Evolutionary conservation across 2,797 vertebrate species (phyloP), one percentile per base, ranked within the genome.

Genomic region (Characodon lateralis): DNA sequence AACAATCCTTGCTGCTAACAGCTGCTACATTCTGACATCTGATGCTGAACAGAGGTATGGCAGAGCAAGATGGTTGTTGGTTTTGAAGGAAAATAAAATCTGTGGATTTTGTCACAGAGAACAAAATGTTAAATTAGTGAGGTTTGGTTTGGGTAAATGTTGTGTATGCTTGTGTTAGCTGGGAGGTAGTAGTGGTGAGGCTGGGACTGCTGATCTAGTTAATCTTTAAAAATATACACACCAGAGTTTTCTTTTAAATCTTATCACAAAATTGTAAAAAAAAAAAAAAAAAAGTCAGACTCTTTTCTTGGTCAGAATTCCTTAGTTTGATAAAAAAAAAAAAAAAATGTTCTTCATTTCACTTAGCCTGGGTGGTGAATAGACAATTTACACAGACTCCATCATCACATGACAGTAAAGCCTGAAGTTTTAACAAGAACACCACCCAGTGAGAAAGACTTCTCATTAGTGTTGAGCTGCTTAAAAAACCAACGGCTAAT

Each of bases 401-500:
- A n/a, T 80, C 81, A 85, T 46, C 74, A 78, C 75, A 79, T 83
- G 85, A 86, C 86, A 86, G 76, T 3, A 55, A 5, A 78, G 82
- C 74, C 79, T 75, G 46, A 76, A 80, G 81, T 89, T 89, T 89
- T 83, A 89, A 90, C 87, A 89, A 82, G 82, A 78, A 73, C 18
- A 58, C 63, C 78, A 82, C 86, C 85, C 72, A 85, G 68, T 83
- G 58, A 81, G 72, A 76, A 71, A 73, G 78, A 48, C 81, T 72
- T 84, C 90, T 92, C 82, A 91, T 92, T 92, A 91, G 86, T 68
- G 48, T 71, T 28, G 72, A 56, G 58, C 31, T 81, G 76, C 71
- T 77, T 75, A 56, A 85, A 85, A 84, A 81, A 41, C 83, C 78
- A 79, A 73, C 79, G 81, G 76, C 70, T 86, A 87, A 91, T 86